phyloP scores from a whole-genome alignment of 2,797 vertebrate genomes.

The Eurystomus glaucurus region DNA sequence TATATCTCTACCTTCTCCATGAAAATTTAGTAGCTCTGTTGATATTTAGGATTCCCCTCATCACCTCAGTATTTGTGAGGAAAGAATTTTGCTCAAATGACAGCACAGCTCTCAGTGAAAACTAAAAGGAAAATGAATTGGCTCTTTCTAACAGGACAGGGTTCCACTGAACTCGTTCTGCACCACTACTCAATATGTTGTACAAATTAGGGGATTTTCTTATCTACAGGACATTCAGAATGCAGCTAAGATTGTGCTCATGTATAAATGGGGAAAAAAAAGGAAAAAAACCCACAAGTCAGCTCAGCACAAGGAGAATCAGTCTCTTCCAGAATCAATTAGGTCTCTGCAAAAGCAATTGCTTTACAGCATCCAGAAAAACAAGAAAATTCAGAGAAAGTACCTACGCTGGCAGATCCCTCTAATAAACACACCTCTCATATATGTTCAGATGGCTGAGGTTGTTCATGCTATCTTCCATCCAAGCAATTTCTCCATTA shows the following conservation, averaged over 20 bases:
- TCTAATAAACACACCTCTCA: neutral
- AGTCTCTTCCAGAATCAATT: neutral
- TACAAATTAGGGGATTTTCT: neutral
- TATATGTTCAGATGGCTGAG: neutral
- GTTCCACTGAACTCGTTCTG: neutral
- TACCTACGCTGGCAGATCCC: neutral
- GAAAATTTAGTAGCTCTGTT: neutral
- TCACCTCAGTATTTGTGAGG: neutral
- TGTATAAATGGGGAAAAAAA: neutral
- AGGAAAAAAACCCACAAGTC: neutral
- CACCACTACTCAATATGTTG: neutral
- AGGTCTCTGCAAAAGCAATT: neutral
- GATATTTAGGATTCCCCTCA: neutral
- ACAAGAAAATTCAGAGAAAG: neutral
- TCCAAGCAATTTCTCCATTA: neutral
- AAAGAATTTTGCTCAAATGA: neutral
- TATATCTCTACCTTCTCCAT: neutral
- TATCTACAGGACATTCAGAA: neutral
- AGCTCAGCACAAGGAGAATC: neutral
- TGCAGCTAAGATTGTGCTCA: neutral
- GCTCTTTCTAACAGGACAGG: neutral
- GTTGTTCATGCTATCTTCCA: neutral
- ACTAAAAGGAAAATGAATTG: neutral
- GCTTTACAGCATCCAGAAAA: neutral
- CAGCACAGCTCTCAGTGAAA: neutral